These are phyloP conservation scores for Ormia ochracea DNA, from an alignment of 2,888 invertebrate species.

Conservation along the genomic window DNA sequence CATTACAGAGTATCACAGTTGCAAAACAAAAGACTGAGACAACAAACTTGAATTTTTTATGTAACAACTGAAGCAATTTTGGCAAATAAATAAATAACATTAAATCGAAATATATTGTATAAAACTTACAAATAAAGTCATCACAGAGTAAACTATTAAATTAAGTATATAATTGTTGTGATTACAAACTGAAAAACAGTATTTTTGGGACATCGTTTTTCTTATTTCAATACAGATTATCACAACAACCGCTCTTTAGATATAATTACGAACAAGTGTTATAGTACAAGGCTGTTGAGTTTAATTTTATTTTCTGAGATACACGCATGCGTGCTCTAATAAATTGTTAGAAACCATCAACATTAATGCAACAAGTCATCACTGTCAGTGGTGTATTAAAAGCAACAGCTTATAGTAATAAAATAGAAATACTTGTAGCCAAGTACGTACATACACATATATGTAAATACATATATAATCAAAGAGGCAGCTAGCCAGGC, in stretches of 20 bases:
- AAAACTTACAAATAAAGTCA: not conserved
- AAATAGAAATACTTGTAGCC: slow-evolving; percentile 48
- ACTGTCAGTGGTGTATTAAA: slow-evolving; percentile 70
- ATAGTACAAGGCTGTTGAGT: slow-evolving; percentile 63
- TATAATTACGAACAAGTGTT: slow-evolving; percentile 54
- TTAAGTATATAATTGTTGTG: not conserved
- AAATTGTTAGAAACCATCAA: slow-evolving; percentile 71
- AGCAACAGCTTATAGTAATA: slow-evolving; percentile 57
- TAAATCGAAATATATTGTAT: not conserved
- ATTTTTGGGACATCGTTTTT: too few relatives aligned
- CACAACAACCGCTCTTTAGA: slow-evolving; percentile 27
- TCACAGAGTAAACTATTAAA: not conserved
- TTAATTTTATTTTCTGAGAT: not conserved
- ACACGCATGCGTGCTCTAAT: slow-evolving; percentile 71
- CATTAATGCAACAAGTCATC: slow-evolving; percentile 74
- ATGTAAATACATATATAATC: not conserved
- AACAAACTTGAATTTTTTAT: slow-evolving; percentile 19
- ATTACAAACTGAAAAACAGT: too few relatives aligned
- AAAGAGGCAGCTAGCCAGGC: not conserved
- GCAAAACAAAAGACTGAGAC: slow-evolving; percentile 6
- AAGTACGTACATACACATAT: too few relatives aligned
- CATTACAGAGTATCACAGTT: not conserved
- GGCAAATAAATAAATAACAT: not conserved
- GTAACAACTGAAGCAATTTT: not conserved
- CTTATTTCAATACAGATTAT: slow-evolving; percentile 30